A percentile compares a stretch with the other conserved stretches of the same genome.
phyloP scores from a whole-genome alignment of 2,797 vertebrate genomes.

The Vultur gryphus region DNA sequence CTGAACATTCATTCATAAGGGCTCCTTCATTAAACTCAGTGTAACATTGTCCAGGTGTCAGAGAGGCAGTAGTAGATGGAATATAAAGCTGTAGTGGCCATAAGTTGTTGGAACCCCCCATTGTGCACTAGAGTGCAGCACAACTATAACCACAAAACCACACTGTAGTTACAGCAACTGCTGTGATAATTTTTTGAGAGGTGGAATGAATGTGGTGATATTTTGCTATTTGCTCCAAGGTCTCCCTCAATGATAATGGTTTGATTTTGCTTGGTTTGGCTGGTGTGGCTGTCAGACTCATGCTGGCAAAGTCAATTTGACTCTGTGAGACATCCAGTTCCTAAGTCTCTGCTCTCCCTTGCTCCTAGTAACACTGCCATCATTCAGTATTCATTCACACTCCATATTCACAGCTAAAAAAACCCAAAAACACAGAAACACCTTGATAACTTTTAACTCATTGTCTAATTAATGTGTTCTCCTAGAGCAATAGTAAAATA shows the following conservation, averaged over 20 bases:
- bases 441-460: not conserved
- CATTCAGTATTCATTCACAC: conserved; percentile 7
- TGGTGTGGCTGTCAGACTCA: not conserved
- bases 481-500: not conserved
- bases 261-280: conserved; percentile 40
- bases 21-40: not conserved
- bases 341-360: not conserved
- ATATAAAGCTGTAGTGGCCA: not conserved
- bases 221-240: not conserved
- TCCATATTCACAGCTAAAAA: not conserved
- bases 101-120: not conserved
- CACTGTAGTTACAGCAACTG: conserved; percentile 14
- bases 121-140: not conserved
- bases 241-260: not conserved
- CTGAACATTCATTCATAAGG: not conserved
- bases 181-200: conserved; percentile 52
- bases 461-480: conserved; percentile 6
- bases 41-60: not conserved
- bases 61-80: not conserved
- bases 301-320: conserved; percentile 33
- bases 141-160: conserved; percentile 46
- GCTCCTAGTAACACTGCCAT: not conserved
- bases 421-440: not conserved
- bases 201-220: conserved; percentile 15
- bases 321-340: not conserved